phyloP scores from a whole-genome alignment of 2,113 vertebrate species.

The Aleadryas rufinucha region DNA sequence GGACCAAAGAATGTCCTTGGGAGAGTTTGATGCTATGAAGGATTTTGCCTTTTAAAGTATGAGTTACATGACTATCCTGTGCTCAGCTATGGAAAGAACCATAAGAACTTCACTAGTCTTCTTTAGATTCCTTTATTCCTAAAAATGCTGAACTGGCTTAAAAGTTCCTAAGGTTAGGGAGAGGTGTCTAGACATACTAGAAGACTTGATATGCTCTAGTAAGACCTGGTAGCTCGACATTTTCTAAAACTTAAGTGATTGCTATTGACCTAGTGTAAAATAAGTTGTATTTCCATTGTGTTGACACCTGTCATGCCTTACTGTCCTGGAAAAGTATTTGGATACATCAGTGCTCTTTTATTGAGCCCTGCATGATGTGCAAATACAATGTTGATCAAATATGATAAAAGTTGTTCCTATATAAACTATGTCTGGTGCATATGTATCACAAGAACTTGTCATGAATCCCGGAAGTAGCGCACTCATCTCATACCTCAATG shows the following conservation, averaged over 20 bases:
- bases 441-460: not conserved
- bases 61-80: not conserved
- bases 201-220: not conserved
- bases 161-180: not conserved
- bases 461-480: not conserved
- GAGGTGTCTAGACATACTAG: not conserved
- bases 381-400: not conserved
- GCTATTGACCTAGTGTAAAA: not conserved
- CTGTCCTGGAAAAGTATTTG: not conserved
- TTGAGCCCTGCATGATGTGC: not conserved
- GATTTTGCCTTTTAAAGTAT: not conserved
- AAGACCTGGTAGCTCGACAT: not conserved
- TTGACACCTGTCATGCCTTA: not conserved
- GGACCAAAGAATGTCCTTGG: not conserved
- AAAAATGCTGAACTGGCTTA: not conserved
- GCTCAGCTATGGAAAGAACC: not conserved
- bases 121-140: not conserved
- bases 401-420: not conserved
- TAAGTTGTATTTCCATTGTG: not conserved
- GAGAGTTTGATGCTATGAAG: not conserved
- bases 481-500: not conserved
- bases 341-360: not conserved
- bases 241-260: not conserved
- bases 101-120: not conserved
- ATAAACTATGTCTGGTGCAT: not conserved